Evolutionary conservation across 2,797 vertebrate genomes (phyloP), one percentile per base, ranked within the genome.

Genomic region (Alca torda): DNA sequence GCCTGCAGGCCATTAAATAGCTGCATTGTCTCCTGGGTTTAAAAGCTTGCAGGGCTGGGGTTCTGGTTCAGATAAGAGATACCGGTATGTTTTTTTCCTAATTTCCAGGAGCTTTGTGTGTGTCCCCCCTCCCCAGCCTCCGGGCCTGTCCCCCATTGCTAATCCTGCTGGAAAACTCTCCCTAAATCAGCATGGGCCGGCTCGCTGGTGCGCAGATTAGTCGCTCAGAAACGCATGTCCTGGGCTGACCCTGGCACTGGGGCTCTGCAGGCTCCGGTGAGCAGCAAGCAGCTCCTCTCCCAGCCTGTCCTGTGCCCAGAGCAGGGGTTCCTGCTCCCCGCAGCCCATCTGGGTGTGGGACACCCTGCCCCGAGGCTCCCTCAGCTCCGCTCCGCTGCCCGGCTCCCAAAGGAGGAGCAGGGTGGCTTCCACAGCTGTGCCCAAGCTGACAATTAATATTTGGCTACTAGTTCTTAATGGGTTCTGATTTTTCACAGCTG

Each of bases 121-220:
- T 13, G 14, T 41, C 14, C 16, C 28, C 31, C 31, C 35, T 33
- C 77, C 51, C 54, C 2, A 2, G 50, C 50, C 87, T 91, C 91
- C 68, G 37, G 81, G 89, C 72, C 43, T 73, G 91, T 82, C 59
- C 94, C 92, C 10, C 0, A 6, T 54, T 74, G 78, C 68, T 95
- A 95, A 96, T 95, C 95, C 91, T 84, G 57, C 80, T 80, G 94
- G 90, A 95, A 95, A 91, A 72, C 73, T 70, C 87, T 92, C 87
- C 85, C 65, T 54, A 81, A 88, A 61, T 33, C 89, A 7, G 37
- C 10, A 41, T 35, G 60, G 1, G 15, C 41, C 1, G 6, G 87
- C 92, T 84, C 17, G 30, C 93, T 70, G 84, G 61, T 11, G 63
- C 1, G 2, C 87, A 68, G 94, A 84, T 94, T 85, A 92, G 92